Base-by-base conservation (phyloP, 2,888 invertebrate species). In the Drosophila kanekoi region DNA sequence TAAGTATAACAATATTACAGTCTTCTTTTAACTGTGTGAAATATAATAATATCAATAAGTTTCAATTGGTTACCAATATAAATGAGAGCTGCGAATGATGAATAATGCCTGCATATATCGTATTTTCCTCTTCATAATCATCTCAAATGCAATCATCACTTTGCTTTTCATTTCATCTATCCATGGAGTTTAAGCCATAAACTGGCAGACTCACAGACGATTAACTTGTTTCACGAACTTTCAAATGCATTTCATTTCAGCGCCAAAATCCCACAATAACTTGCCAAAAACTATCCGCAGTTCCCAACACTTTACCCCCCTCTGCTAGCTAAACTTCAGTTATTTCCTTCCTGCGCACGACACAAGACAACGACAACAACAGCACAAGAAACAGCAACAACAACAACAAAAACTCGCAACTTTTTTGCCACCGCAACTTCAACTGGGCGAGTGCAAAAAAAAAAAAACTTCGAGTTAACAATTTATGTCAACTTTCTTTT, bases 401-500 rank as follows among this genome's bases (percentile, higher is more conserved):
- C 58, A 60, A 51, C 5, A 59, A 48, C 28, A 20, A 51, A 43
- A 61, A 69, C 64, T 72, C 47, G 68, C 56, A 79, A 68, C 40
- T 49, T 69, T 81, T 68, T 70, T 51, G 81, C 86, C 71, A 67
- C 81, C 86, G 62, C 86, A 80, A 75, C 63, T 64, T 65, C 47
- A 80, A 67, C 76, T 72, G 64, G 43, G 45, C 58, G 32, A 48
- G 41, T 48, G 45, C 49, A 53, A 73, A 56, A 58, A 47, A 62
- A 47, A 62, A 54, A 58, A 64, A 54, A 66, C 54, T 64, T 65
- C 53, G 40, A 56, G 71, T 60, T 64, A 72, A 87, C 81, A 83
- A 85, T 85, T 85, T 82, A 87, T 85, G 85, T 88, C 86, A 88
- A 85, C 85, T 85, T 85, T 85, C 85, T 88, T 88, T 81, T 85